Percentiles rank a stretch among this genome's conserved stretches.
Conservation (phyloP, 2,113 vertebrate genomes). For the Campylorhamphus procurvoides region DNA sequence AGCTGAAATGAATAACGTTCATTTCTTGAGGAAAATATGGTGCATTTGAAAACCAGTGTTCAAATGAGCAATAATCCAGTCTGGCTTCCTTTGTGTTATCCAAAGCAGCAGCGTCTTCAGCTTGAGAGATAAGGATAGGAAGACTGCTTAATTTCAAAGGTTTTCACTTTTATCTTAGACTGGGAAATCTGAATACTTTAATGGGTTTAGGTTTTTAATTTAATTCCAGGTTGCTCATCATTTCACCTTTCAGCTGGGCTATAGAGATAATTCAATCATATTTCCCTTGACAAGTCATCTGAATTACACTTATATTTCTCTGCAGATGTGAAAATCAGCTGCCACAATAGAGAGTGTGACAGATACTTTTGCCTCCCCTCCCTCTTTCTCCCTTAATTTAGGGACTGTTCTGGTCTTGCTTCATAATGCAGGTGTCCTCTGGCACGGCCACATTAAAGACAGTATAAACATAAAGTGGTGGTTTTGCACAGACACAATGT, state of each 20-base stretch:
- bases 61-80: slow-evolving; percentile 66
- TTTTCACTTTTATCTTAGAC: slow-evolving; percentile 67
- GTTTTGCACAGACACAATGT: background rate
- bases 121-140: slow-evolving; percentile 52
- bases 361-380: background rate
- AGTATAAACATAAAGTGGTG: background rate
- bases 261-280: slow-evolving; percentile 67
- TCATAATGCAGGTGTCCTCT: background rate
- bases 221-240: slow-evolving; percentile 70
- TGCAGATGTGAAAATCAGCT: slow-evolving; percentile 19
- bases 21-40: slow-evolving; percentile 50
- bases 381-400: slow-evolving; percentile 1
- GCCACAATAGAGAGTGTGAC: background rate
- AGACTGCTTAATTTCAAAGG: slow-evolving; percentile 70
- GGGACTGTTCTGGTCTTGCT: background rate
- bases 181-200: slow-evolving; percentile 65
- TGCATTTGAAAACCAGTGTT: slow-evolving; percentile 52
- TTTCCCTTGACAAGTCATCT: slow-evolving; percentile 60
- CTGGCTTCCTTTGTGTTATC: slow-evolving; percentile 62
- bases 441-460: background rate
- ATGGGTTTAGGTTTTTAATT: slow-evolving; percentile 68
- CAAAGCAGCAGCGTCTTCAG: slow-evolving; percentile 51
- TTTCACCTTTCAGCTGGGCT: slow-evolving; percentile 70
- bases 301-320: slow-evolving; percentile 45
- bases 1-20: slow-evolving; percentile 59